Base-by-base conservation (phyloP, 2,797 vertebrate species). In the Sciurus vulgaris region DNA sequence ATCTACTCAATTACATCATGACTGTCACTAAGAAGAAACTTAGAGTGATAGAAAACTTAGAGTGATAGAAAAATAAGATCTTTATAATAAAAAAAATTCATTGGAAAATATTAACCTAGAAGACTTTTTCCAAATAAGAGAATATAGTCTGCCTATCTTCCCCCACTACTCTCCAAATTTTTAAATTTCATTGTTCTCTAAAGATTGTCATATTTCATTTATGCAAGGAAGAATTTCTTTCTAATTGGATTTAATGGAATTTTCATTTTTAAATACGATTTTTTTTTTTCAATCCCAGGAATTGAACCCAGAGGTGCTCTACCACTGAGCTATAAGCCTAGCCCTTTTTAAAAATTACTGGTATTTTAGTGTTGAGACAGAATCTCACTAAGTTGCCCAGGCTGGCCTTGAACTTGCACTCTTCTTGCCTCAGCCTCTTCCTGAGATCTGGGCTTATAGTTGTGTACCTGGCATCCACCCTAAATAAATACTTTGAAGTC, bases 81-180 rank as follows among this genome's bases (percentile, higher is more conserved):
- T 56, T 51, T 49, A 90, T 74, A 47, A 56, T 67, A 24, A 78
- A 61, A 86, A 54, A 44, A 88, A 70, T 79, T 92, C 12, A 67
- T 78, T 44, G 91, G 30, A 83, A 95, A 78, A 11, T 28, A 76
- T 82, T 91, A 95, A 72, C 54, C 26, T 82, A 33, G 86, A 47
- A 76, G 54, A 33, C 10, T 90, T 89, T 24, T 59, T 84, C 33
- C 65, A 92, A 86, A 67, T n/a, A 70, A 63, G n/a, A 74, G 28
- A 56, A 15, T 12, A 35, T 59, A 5, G 69, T 44, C 41, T 74
- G 2, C 24, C 12, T 77, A 2, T 41, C 18, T 22, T 35, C 38
- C 7, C 20, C 54, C 49, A 51, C 3, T 13, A 17, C 5, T 20
- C 33, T 9, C 9, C 24, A 82, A 86, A 79, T 44, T 67, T 74